Conservation (phyloP, 2,113 vertebrate species). For the Cardinalis cardinalis region DNA sequence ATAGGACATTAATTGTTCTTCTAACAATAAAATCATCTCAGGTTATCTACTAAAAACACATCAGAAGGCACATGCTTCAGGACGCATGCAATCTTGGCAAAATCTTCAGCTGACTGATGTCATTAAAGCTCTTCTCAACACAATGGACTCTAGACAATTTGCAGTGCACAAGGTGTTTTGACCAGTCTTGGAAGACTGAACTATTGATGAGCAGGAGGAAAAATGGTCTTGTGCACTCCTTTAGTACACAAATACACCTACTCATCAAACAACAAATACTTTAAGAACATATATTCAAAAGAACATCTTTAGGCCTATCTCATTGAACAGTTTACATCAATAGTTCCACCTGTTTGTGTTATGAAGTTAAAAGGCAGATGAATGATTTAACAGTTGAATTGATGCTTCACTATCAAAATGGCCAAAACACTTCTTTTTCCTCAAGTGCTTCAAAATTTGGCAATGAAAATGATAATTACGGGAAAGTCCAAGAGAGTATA, state of each 20-base stretch:
- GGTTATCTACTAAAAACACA: background rate
- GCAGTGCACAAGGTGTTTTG: background rate
- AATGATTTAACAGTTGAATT: background rate
- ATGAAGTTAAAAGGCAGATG: background rate
- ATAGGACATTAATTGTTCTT: background rate
- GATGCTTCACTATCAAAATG: background rate
- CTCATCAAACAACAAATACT: background rate
- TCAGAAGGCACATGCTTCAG: background rate
- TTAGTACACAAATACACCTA: background rate
- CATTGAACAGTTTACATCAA: background rate
- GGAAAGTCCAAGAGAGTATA: background rate
- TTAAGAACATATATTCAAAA: background rate
- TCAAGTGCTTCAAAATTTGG: background rate
- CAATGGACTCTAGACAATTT: background rate
- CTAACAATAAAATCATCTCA: background rate
- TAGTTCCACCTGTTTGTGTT: background rate
- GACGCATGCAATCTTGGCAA: background rate
- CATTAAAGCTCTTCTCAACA: background rate
- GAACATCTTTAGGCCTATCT: background rate
- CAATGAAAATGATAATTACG: background rate
- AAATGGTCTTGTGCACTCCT: background rate
- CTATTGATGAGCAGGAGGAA: background rate
- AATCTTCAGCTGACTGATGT: background rate
- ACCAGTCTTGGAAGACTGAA: background rate
- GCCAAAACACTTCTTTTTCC: background rate